These are phyloP conservation scores for Heliconius hortense DNA, from an alignment of 2,888 invertebrate genomes.

Conservation along the genomic window DNA sequence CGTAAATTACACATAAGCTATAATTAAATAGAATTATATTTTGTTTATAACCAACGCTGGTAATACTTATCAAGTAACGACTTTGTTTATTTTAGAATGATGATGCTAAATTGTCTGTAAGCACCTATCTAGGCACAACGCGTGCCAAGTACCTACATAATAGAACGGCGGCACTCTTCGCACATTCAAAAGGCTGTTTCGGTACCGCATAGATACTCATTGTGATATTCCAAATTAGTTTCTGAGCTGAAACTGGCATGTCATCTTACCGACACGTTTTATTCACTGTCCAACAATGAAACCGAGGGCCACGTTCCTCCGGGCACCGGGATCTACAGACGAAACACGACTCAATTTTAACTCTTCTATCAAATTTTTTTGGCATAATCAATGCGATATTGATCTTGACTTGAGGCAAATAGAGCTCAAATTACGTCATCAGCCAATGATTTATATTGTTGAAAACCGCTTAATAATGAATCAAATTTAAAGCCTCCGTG, in stretches of 20 bases:
- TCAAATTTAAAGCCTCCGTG: conserved; percentile 56
- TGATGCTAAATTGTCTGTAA: conserved; percentile 31
- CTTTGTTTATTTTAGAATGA: conserved; percentile 29
- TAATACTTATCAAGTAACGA: conserved; percentile 21
- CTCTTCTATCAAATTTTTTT: conserved; percentile 54
- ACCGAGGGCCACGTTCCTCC: conserved; percentile 73
- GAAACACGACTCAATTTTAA: conserved; percentile 64
- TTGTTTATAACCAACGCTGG: conserved; percentile 10
- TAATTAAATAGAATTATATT: conserved; percentile 14
- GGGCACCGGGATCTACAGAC: conserved; percentile 65
- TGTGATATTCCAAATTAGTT: conserved; percentile 81
- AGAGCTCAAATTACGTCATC: conserved; percentile 68
- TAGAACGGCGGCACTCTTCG: conserved; percentile 63
- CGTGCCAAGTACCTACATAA: conserved; percentile 69
- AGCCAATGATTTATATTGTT: conserved; percentile 54
- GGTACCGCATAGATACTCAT: conserved; percentile 76
- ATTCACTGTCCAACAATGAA: conserved; percentile 74
- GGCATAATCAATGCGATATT: conserved; percentile 52
- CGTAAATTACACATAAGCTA: conserved; percentile 9
- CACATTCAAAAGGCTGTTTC: conserved; percentile 74
- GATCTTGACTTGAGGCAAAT: conserved; percentile 59
- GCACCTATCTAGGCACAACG: conserved; percentile 39
- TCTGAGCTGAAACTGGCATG: conserved; percentile 73
- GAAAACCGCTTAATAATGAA: conserved; percentile 57
- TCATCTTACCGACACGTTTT: conserved; percentile 78